Conservation (phyloP, 2,797 vertebrate genomes). For the Malacoraja senta region DNA sequence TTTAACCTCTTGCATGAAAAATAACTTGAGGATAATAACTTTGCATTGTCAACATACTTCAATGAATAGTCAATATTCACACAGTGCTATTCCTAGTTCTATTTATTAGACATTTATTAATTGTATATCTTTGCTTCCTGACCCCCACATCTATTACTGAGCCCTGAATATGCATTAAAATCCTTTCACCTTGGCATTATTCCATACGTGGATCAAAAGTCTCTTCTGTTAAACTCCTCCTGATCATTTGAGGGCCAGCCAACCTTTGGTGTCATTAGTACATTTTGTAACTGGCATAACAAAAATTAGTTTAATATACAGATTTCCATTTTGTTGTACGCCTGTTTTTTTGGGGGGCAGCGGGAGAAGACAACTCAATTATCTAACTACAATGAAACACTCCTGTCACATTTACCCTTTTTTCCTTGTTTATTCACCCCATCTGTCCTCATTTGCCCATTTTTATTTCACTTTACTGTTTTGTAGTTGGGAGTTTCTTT, state of each 20-base stretch:
- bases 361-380: neutral
- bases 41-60: neutral
- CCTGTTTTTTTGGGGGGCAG: neutral
- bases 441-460: neutral
- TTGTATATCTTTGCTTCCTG: slow-evolving; percentile 9
- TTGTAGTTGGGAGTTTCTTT: neutral
- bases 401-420: neutral
- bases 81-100: neutral
- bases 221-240: neutral
- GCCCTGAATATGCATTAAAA: neutral
- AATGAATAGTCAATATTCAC: neutral
- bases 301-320: neutral
- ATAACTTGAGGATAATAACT: neutral
- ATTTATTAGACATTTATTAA: neutral
- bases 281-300: neutral
- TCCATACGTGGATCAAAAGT: neutral
- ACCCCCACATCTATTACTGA: neutral
- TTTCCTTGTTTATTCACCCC: neutral
- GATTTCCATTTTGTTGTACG: neutral
- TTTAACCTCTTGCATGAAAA: neutral
- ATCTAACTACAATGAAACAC: neutral
- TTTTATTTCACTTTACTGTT: neutral
- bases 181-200: neutral
- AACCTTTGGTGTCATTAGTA: neutral
- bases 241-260: neutral